A percentile compares a stretch with the other conserved stretches of the same genome.
phyloP scores from a whole-genome alignment of 2,113 vertebrate genomes.

The Paracanthobrama guichenoti region DNA sequence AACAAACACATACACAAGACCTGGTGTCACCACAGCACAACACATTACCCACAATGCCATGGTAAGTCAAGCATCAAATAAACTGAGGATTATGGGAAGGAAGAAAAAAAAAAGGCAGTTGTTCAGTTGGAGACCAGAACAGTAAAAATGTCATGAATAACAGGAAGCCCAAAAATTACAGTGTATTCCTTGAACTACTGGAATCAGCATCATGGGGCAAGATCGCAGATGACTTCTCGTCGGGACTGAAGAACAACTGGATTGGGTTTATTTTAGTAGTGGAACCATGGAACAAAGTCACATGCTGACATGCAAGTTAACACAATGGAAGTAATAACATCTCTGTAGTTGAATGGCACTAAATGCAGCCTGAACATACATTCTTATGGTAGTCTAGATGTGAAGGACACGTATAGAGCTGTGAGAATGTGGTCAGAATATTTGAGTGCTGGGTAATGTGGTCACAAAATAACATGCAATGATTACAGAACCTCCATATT shows the following conservation, averaged over 20 bases:
- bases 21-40: conserved; percentile 48
- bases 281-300: conserved; percentile 16
- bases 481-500: conserved; percentile 26
- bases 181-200: background rate
- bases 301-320: conserved; percentile 16
- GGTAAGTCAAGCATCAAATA: background rate
- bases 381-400: background rate
- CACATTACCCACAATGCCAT: conserved; percentile 35
- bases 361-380: background rate
- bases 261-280: conserved; percentile 26
- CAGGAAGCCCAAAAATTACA: background rate
- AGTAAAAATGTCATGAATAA: conserved; percentile 29
- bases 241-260: conserved; percentile 49
- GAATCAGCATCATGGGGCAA: conserved; percentile 18
- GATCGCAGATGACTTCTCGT: conserved; percentile 37
- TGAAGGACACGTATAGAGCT: background rate
- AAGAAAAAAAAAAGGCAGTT: conserved; percentile 16
- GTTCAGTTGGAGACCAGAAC: conserved; percentile 10
- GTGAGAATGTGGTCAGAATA: background rate
- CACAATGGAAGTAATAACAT: conserved; percentile 8
- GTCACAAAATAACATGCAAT: conserved; percentile 30
- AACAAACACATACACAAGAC: conserved; percentile 40
- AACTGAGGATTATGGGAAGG: conserved; percentile 30
- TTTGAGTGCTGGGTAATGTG: conserved; percentile 19
- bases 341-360: background rate